Conservation (phyloP, 2,113 vertebrate genomes). For the Agelaius tricolor region DNA sequence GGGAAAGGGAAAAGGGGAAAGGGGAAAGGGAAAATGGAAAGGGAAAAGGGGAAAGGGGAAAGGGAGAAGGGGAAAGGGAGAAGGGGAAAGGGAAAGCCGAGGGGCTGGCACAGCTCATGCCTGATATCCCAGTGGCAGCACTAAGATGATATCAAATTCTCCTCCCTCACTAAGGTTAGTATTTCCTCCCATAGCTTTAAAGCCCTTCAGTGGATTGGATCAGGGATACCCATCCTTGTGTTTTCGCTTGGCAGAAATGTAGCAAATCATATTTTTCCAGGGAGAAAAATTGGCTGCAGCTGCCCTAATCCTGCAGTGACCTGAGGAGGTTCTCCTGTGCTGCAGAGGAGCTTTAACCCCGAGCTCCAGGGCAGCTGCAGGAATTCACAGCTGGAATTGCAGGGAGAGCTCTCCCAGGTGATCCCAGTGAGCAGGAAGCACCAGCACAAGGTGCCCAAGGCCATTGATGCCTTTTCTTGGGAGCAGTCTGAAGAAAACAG, state of each 20-base stretch:
- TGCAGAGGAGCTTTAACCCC: not conserved
- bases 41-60: too few relatives aligned
- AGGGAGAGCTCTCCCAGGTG: accelerated
- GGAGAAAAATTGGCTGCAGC: not conserved
- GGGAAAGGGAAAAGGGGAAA: too few relatives aligned
- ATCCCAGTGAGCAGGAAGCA: not conserved
- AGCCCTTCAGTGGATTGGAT: not conserved
- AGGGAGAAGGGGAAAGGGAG: too few relatives aligned
- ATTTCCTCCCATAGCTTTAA: not conserved
- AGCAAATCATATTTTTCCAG: not conserved
- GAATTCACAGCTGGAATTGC: not conserved
- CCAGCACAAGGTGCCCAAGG: not conserved
- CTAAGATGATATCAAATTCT: not conserved
- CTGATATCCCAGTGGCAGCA: not conserved
- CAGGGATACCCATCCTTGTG: not conserved
- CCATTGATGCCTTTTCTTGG: not conserved
- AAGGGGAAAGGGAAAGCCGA: not conserved
- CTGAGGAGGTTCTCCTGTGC: not conserved
- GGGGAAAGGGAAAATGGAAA: too few relatives aligned
- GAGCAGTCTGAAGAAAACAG: not conserved
- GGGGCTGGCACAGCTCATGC: not conserved
- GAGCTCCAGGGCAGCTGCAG: not conserved
- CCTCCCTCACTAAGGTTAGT: not conserved
- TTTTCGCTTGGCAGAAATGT: not conserved
- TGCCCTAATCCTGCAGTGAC: not conserved